Conservation (phyloP, 2,888 invertebrate genomes). For the Pomacea canaliculata region DNA sequence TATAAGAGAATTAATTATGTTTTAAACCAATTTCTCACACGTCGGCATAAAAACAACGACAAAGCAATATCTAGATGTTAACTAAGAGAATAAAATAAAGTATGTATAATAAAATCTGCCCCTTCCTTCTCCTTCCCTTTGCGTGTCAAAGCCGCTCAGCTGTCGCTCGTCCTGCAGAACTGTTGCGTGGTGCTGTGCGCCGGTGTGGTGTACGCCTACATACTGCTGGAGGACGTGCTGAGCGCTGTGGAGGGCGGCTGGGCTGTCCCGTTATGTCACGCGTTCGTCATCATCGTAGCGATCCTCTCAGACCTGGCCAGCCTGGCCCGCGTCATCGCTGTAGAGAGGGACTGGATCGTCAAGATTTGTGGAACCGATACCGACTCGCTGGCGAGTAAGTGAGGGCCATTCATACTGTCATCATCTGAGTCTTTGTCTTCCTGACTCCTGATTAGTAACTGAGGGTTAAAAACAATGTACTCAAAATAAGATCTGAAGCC, state of each 20-base stretch:
- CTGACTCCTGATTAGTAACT: too few relatives aligned
- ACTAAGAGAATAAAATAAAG: too few relatives aligned
- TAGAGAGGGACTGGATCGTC: conserved; percentile 73
- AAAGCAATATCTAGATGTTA: too few relatives aligned
- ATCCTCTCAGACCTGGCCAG: conserved; percentile 68
- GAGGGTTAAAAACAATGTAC: too few relatives aligned
- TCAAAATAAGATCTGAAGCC: too few relatives aligned
- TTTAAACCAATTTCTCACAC: too few relatives aligned
- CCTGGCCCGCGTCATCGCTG: conserved; percentile 61
- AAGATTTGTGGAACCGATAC: conserved; percentile 69
- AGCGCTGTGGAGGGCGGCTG: conserved; percentile 37
- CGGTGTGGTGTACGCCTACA: conserved; percentile 60
- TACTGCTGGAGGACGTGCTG: neutral
- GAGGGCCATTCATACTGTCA: neutral
- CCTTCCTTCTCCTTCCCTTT: conserved; percentile 3
- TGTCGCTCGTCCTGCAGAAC: conserved; percentile 71
- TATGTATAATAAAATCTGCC: neutral
- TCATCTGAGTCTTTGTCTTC: too few relatives aligned
- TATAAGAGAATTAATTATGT: too few relatives aligned
- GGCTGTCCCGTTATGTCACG: conserved; percentile 43
- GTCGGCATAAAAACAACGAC: too few relatives aligned
- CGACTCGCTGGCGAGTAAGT: conserved; percentile 67
- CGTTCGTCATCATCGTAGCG: conserved; percentile 67
- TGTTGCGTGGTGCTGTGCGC: conserved; percentile 69
- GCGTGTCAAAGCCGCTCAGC: conserved; percentile 68